phyloP scores from a whole-genome alignment of 2,888 invertebrate species.

The Scelioninae gen. 2 region DNA sequence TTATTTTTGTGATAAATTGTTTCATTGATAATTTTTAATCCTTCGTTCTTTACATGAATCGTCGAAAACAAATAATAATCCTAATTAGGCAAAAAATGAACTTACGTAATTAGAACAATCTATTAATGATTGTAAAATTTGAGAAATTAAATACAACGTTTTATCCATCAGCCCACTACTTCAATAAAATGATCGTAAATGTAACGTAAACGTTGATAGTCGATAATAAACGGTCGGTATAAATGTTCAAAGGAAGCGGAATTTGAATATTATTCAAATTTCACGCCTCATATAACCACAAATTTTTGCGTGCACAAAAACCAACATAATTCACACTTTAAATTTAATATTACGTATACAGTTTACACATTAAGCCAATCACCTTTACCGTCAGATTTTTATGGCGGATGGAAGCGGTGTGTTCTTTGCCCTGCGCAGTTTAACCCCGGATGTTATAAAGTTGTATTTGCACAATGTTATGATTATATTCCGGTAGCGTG shows the following conservation, averaged over 20 bases:
- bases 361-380: constrained; percentile 49
- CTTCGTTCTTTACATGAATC: constrained; percentile 13
- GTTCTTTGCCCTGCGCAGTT: constrained; percentile 21
- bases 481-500: constrained; percentile 2
- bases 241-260: constrained; percentile 52
- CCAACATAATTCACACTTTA: constrained; percentile 57
- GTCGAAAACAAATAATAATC: constrained; percentile 5
- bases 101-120: constrained; percentile 44
- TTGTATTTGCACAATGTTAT: constrained; percentile 8
- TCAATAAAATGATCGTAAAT: constrained; percentile 59
- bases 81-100: constrained; percentile 31
- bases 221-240: constrained; percentile 56
- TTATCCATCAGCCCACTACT: constrained; percentile 52
- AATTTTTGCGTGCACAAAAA: constrained; percentile 51
- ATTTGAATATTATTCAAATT: constrained; percentile 58
- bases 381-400: constrained; percentile 43
- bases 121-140: constrained; percentile 40
- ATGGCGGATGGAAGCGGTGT: constrained; percentile 26
- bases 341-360: constrained; percentile 53
- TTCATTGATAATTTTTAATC: constrained; percentile 6
- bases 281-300: constrained; percentile 50
- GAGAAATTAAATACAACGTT: constrained; percentile 28
- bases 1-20: constrained; percentile 10
- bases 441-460: constrained; percentile 23
- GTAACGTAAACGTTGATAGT: constrained; percentile 59